A percentile compares a stretch with the other conserved stretches of the same genome.
Conservation (phyloP, 2,888 invertebrate species). For the Apodemia hepburni region DNA sequence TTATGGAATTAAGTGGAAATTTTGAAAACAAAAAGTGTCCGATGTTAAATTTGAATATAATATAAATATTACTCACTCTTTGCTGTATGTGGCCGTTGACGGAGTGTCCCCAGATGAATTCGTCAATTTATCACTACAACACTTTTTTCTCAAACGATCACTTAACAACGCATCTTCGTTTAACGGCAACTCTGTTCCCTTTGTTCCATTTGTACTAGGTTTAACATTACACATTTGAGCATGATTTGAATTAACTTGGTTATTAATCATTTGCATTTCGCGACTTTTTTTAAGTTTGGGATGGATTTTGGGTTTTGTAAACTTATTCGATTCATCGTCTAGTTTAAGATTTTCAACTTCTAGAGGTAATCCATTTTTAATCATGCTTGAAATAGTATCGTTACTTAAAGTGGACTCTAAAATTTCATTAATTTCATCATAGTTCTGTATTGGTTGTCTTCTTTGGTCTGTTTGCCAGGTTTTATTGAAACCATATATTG, state of each 20-base stretch:
- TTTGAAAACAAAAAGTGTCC: neutral
- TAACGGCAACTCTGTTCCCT: slow-evolving; percentile 59
- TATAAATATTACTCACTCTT: slow-evolving; percentile 64
- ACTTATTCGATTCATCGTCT: slow-evolving; percentile 61
- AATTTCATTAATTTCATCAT: slow-evolving; percentile 67
- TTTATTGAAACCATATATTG: slow-evolving; percentile 62
- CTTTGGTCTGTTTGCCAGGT: slow-evolving; percentile 76
- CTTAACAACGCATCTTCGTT: slow-evolving; percentile 59
- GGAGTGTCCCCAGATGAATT: slow-evolving; percentile 65
- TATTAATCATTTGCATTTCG: neutral
- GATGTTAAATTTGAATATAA: neutral
- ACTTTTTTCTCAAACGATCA: slow-evolving; percentile 58
- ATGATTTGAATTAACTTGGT: neutral
- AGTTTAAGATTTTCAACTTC: slow-evolving; percentile 38
- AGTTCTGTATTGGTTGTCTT: slow-evolving; percentile 69
- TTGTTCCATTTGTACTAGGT: slow-evolving; percentile 59
- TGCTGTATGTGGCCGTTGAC: slow-evolving; percentile 67
- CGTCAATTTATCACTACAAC: slow-evolving; percentile 58
- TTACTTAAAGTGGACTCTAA: slow-evolving; percentile 50
- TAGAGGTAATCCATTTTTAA: slow-evolving; percentile 67
- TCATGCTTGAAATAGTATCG: slow-evolving; percentile 63
- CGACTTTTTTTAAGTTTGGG: neutral
- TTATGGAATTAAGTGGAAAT: no score
- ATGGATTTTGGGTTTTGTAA: neutral
- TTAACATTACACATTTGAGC: slow-evolving; percentile 61